Evolutionary conservation across 2,113 vertebrate species (phyloP).

Genomic region (Semnopithecus entellus): DNA sequence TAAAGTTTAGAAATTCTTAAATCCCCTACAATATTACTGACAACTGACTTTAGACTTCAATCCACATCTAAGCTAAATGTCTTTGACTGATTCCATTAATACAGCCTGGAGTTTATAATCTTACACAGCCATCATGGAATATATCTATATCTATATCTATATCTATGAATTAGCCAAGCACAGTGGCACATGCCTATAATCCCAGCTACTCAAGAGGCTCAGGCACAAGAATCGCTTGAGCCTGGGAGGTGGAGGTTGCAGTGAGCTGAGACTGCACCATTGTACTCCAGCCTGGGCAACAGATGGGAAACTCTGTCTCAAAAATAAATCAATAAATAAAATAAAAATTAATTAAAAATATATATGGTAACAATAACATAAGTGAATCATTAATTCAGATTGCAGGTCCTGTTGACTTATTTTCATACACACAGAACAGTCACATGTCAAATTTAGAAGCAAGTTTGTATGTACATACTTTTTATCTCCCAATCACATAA

Average conservation of each 20-base stretch:
- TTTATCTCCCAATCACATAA: not conserved
- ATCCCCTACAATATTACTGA: not conserved
- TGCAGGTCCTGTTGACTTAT: not conserved
- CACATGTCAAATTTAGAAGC: not conserved
- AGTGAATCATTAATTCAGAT: not conserved
- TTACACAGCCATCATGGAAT: not conserved
- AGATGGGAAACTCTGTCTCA: too few species aligned
- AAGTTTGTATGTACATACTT: not conserved
- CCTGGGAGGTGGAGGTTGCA: too few species aligned
- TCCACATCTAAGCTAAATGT: not conserved
- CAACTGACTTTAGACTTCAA: not conserved
- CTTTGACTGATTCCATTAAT: not conserved
- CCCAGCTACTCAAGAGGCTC: too few species aligned
- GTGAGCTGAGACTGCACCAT: too few species aligned
- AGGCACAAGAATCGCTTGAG: too few species aligned
- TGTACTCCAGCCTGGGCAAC: too few species aligned
- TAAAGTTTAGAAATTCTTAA: not conserved
- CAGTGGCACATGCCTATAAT: too few species aligned
- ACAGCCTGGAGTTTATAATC: not conserved
- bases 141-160: too few species aligned
- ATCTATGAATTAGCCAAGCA: too few species aligned
- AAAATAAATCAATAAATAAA: too few species aligned
- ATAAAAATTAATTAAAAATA: not conserved
- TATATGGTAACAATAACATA: not conserved
- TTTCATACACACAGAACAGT: not conserved